Evolutionary conservation across 2,113 vertebrate species (phyloP), one percentile per base, ranked within the genome.

Genomic region (Chitala chitala): DNA sequence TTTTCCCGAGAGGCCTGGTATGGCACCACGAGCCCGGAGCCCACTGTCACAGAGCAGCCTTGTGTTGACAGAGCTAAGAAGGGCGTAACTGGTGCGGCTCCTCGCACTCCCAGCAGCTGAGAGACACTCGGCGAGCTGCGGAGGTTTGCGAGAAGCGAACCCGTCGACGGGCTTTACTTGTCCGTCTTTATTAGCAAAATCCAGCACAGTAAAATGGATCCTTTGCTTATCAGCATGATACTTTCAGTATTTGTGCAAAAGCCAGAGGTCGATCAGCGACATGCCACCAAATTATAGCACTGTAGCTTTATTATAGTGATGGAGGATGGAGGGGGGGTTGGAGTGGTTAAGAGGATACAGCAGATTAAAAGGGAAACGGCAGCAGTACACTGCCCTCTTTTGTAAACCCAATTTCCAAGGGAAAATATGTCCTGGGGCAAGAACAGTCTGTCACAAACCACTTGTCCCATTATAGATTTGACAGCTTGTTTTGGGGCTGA

Each of bases 101-200:
- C 53, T 48, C 26, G 63, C 33, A 31, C 59, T 71, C 68, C 38
- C 73, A 72, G 44, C 53, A 66, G 71, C 56, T 66, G 31, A 66
- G 22, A 78, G 71, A 50, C 61, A 71, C 13, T 20, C 31, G 5
- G 4, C 15, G 17, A 66, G 70, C 29, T 33, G 22, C 24, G 51
- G 50, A 38, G 70, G 38, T 68, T 58, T 68, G 42, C 33, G 38
- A 42, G 76, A 71, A 73, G 46, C 58, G 48, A 44, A 72, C 71
- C 59, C 69, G 68, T 76, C 76, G 63, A 68, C 70, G 61, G 73
- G 73, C 77, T 77, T 66, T 76, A 74, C 70, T 53, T 85, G 79
- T 83, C 78, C 73, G 75, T 82, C 82, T 85, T 85, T 80, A 83
- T 83, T 82, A 81, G 72, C 53, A 48, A 81, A 81, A 82, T 82